These are phyloP conservation scores for Myopa testacea DNA, from an alignment of 2,888 invertebrate species.

Conservation along the genomic window DNA sequence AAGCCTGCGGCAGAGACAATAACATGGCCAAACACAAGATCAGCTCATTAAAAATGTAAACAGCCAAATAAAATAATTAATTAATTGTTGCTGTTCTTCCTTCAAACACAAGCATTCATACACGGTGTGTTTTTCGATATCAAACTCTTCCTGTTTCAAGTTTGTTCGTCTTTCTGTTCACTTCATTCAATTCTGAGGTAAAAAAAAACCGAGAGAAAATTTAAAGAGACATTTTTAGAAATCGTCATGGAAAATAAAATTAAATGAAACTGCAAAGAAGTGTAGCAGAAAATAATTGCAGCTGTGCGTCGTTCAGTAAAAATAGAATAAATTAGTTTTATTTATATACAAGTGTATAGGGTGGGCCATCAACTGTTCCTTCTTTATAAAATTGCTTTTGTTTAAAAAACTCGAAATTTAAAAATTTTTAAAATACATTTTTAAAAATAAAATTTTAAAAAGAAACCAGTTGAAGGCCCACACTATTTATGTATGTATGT, in stretches of 20 bases:
- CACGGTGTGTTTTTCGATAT: background rate
- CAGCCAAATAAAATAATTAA: background rate
- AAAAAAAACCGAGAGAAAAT: background rate
- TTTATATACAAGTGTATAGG: too few species aligned
- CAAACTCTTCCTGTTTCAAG: background rate
- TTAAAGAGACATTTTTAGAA: background rate
- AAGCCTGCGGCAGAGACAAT: too few species aligned
- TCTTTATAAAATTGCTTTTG: too few species aligned
- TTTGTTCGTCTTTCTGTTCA: background rate
- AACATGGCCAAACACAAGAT: too few species aligned
- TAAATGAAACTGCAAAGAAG: background rate
- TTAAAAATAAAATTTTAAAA: too few species aligned
- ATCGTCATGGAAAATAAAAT: background rate
- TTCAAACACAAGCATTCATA: background rate
- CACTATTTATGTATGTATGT: too few species aligned
- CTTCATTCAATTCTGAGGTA: background rate
- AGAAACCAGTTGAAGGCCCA: too few species aligned
- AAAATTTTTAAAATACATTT: too few species aligned
- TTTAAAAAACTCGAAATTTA: too few species aligned
- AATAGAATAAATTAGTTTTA: too few species aligned
- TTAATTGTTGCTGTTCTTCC: background rate
- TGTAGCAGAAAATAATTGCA: slow-evolving; percentile 9
- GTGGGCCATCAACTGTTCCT: too few species aligned
- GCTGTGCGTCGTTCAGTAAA: slow-evolving; percentile 2
- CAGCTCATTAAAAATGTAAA: slow-evolving; percentile 12